Conservation (phyloP, 2,797 vertebrate genomes). For the Anabas testudineus region DNA sequence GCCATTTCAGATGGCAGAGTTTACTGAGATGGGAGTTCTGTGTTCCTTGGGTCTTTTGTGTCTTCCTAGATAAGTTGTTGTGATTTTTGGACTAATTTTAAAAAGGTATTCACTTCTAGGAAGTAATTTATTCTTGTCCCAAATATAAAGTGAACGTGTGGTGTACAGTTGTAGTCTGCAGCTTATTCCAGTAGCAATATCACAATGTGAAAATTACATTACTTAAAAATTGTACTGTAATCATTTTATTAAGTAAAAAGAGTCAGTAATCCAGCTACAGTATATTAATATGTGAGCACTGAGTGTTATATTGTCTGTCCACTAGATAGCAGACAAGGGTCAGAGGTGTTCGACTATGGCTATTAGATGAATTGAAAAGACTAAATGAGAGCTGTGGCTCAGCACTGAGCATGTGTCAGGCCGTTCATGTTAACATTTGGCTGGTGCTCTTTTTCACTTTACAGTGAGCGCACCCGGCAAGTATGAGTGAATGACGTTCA, state of each 20-base stretch:
- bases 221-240: neutral
- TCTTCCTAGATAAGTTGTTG: no score
- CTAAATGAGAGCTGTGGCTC: neutral
- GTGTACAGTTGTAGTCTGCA: neutral
- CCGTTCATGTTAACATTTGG: neutral
- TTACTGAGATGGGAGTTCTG: no score
- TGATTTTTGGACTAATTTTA: no score
- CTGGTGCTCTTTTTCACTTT: neutral
- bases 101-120: no score
- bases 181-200: neutral
- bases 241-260: neutral
- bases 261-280: no score
- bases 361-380: neutral
- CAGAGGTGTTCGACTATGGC: neutral
- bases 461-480: neutral
- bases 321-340: constrained; percentile 52
- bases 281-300: no score
- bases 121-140: no score
- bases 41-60: no score
- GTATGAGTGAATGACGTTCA: constrained; percentile 18
- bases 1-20: no score
- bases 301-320: constrained; percentile 14
- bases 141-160: neutral
- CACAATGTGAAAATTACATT: neutral
- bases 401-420: neutral